Base-by-base conservation (phyloP, 2,888 invertebrate genomes). In the Acleris holmiana region DNA sequence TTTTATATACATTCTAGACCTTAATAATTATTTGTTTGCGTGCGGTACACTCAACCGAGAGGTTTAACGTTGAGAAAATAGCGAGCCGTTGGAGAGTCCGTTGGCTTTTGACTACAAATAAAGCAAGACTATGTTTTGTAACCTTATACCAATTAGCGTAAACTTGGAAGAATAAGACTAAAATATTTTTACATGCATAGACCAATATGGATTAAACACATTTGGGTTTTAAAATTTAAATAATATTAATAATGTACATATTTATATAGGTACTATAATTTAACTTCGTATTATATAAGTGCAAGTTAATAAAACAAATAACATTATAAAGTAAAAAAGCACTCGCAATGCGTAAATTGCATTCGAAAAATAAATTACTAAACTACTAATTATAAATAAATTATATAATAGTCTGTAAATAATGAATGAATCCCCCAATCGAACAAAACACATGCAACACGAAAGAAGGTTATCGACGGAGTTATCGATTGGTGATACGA, bases 11-110 rank as follows among this genome's bases (percentile, higher is more conserved):
- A 44, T 44, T 44, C 5, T 44, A 44, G 44, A 17, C 17, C 44
- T 41, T 41, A n/a, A n/a, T n/a, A n/a, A n/a, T n/a, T n/a, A n/a
- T n/a, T n/a, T n/a, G n/a, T 60, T 53, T 60, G 60, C 51, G 53
- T 44, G n/a, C 25, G 8, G 50, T 44, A 50, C 46, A 59, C 50
- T 44, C 50, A 59, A 50, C 50, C 25, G 25, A 13, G 50, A 60
- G 50, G 51, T 60, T 60, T 51, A 19, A 60, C 51, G 46, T 60
- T 44, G 15, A 51, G 44, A 19, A 29, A 13, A 60, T 60, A 60
- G 29, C 44, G 51, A 46, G 51, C 25, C 50, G 59, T 53, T 44
- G 35, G 35, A 1, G 2, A 35, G 35, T 19, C 19, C 21, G 44
- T 51, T 51, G 17, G 25, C 17, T 41, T 18, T 25, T 44, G 51